Percentiles rank a stretch among this genome's conserved stretches.
phyloP scores from a whole-genome alignment of 1,140 invertebrate genomes.

The Asbolus verrucosus region DNA sequence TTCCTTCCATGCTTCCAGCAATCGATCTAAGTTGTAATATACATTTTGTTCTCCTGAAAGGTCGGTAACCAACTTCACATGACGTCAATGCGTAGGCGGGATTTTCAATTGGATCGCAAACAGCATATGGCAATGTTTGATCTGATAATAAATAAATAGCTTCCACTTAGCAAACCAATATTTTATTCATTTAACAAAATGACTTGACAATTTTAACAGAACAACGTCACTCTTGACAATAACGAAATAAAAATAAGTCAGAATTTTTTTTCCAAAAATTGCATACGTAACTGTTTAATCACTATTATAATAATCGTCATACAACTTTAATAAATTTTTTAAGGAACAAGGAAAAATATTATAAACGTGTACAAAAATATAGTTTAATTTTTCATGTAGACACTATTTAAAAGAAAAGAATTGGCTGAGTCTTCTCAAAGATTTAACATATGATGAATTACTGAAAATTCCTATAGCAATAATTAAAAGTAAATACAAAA shows the following conservation, averaged over 20 bases:
- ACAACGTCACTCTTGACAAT: no score
- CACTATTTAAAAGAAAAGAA: conserved; percentile 1
- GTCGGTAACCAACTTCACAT: conserved; percentile 35
- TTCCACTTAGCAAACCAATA: background rate
- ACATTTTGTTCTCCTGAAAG: conserved; percentile 21
- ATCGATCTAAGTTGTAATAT: conserved; percentile 42
- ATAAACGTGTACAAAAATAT: background rate
- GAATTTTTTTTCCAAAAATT: no score
- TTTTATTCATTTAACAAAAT: background rate
- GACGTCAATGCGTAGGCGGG: conserved; percentile 38
- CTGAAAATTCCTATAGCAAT: conserved; percentile 14
- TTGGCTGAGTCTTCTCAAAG: background rate
- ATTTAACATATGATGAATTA: conserved; percentile 8
- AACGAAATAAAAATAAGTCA: no score
- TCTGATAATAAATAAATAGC: background rate
- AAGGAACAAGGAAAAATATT: no score
- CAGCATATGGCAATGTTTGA: conserved; percentile 33
- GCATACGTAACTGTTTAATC: no score
- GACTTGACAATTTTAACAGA: no score
- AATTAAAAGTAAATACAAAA: conserved; percentile 28
- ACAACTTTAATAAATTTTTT: no score
- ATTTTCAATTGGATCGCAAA: conserved; percentile 18
- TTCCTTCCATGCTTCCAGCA: conserved; percentile 51
- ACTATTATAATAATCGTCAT: no score
- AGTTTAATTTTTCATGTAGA: background rate